Evolutionary conservation across 2,113 vertebrate genomes (phyloP), one percentile per base, ranked within the genome.

Genomic region (Xiphophorus couchianus): DNA sequence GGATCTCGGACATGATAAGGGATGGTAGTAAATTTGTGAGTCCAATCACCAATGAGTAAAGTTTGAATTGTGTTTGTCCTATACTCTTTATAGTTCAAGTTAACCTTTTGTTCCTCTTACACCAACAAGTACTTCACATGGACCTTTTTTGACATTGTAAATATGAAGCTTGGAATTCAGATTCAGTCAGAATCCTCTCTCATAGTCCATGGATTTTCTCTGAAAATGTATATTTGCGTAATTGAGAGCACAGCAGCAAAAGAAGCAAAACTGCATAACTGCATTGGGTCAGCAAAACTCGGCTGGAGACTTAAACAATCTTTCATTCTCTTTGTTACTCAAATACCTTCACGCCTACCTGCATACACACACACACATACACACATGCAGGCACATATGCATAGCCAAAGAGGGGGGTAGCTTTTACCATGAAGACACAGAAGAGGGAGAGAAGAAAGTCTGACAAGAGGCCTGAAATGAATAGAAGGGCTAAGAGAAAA

Each of bases 351-450:
- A 62, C 9, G 64, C 17, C n/a, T 30, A n/a, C 22, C 33, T 22
- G 28, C 62, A 22, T 25, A 11, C 73, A 63, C 7, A 73, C 33
- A 63, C 64, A 73, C 65, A 64, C 29, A 31, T 7, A 63, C 17
- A 28, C 64, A 44, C 27, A 3, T 14, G 15, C 42, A 15, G 12
- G 5, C 5, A 19, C 39, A 15, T 15, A 44, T 12, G 29, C 22
- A 78, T 19, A 80, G 2, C 5, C 37, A 69, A 62, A 86, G 72
- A 82, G 76, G 83, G 31, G 48, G 74, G 71, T 69, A 79, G 81
- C 69, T 70, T 80, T 81, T 87, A 89, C 84, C 85, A 88, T 88
- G 79, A 76, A 90, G 77, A 84, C 44, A 86, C 44, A 87, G 71
- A 81, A 30, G 15, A 73, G 44, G 74, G 29, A 66, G 60, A 71